Base-by-base conservation (phyloP, 1,140 invertebrate species). In the Danaus melanippus region DNA sequence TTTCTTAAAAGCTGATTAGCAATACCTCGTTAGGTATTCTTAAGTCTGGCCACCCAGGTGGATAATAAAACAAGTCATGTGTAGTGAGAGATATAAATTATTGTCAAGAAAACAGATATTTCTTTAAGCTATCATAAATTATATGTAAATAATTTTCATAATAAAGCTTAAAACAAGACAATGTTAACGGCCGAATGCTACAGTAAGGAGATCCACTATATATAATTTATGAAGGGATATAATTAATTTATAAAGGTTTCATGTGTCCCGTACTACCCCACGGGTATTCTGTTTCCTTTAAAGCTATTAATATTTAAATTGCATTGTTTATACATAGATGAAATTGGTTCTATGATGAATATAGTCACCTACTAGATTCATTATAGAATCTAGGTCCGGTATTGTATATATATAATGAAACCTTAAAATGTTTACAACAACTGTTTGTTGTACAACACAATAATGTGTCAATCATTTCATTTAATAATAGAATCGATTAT, bases 161-260 rank as follows among this genome's bases (percentile, higher is more conserved):
- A 69, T 67, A 73, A 74, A 69, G 52, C 53, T 55, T 72, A 67
- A 78, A 67, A 82, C 69, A 72, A 78, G 73, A 79, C 66, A 68
- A 57, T 32, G 21, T 32, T 32, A 32, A 32, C 21, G 21, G 21
- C 21, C 21, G 6, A 7, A 32, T 32, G 21, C 21, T 32, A 32
- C 21, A 32, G 21, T 32, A 5, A 32, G 21, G 21, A 32, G 21
- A 32, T 32, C 6, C 21, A 32, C 21, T 2, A 7, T 32, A 8
- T 32, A 32, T 32, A 32, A 32, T 32, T 32, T 32, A 32, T 32
- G 21, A 32, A 32, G 21, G 15, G 48, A 50, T 41, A 41, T 41
- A 50, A 50, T 50, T 50, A 50, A 50, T 50, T 50, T 50, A 41
- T 50, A 7, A 12, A 32, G 41, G 21, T 10, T 40, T 50, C 41